A percentile compares a stretch with the other conserved stretches of the same genome.
Evolutionary conservation across 2,113 vertebrate species (phyloP).

Genomic region (Pelvicachromis taeniatus): DNA sequence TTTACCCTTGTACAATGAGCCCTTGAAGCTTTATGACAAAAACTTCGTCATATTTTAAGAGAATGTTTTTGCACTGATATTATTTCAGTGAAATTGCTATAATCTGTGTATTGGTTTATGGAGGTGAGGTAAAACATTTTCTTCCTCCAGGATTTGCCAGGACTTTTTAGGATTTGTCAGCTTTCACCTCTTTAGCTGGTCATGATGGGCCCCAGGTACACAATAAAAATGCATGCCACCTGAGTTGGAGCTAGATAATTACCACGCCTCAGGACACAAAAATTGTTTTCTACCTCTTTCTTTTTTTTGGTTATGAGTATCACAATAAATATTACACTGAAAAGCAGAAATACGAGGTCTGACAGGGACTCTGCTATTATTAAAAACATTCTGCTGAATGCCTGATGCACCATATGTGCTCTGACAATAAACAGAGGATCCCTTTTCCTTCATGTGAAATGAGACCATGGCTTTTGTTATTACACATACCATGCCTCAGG

Average conservation of each 20-base stretch:
- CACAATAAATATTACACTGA: background rate
- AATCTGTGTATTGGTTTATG: background rate
- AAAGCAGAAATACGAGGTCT: constrained; percentile 1
- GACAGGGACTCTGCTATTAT: background rate
- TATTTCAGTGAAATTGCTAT: background rate
- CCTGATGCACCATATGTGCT: background rate
- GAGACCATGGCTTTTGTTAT: background rate
- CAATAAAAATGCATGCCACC: background rate
- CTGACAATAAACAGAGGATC: background rate
- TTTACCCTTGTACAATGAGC: background rate
- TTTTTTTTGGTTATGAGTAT: background rate
- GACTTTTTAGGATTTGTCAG: background rate
- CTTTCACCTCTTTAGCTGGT: background rate
- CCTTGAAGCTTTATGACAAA: background rate
- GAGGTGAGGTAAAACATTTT: background rate
- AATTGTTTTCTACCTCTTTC: background rate
- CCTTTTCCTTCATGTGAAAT: background rate
- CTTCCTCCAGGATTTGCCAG: background rate
- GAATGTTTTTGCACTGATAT: background rate
- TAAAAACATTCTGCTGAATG: background rate
- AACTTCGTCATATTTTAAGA: background rate
- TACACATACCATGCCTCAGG: background rate
- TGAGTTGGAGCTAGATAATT: background rate
- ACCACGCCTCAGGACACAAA: background rate
- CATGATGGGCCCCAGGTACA: background rate